phyloP scores from a whole-genome alignment of 2,888 invertebrate genomes.

The Helicoverpa assulta region DNA sequence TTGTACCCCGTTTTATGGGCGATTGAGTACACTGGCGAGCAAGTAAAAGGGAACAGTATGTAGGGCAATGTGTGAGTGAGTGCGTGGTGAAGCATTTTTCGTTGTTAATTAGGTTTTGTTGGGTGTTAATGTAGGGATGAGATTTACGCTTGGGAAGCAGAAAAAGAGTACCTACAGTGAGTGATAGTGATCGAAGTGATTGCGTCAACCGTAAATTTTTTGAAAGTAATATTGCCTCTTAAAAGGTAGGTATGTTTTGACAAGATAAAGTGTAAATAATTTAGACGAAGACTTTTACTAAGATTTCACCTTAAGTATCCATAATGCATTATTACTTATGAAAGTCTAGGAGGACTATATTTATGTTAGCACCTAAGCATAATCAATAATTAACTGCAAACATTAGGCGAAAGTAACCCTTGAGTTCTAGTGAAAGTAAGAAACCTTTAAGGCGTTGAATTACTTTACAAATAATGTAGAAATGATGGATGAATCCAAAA shows the following conservation, averaged over 20 bases:
- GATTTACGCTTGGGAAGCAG: constrained; percentile 9
- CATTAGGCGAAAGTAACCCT: constrained; percentile 41
- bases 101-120: not conserved
- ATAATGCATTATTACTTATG: constrained; percentile 10
- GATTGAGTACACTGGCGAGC: constrained; percentile 54
- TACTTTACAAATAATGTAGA: too few relatives aligned
- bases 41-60: constrained; percentile 20
- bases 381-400: constrained; percentile 43
- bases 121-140: not conserved
- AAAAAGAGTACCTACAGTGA: not conserved
- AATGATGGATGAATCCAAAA: too few relatives aligned
- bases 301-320: constrained; percentile 30
- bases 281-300: not conserved
- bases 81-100: not conserved
- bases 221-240: not conserved
- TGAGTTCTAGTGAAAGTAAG: constrained; percentile 21
- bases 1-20: constrained; percentile 68
- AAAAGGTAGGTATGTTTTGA: too few relatives aligned
- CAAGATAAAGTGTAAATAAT: not conserved
- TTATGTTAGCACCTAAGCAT: constrained; percentile 23
- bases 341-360: constrained; percentile 46
- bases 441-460: constrained; percentile 4
- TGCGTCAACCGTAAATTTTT: not conserved
- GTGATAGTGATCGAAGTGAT: too few relatives aligned
- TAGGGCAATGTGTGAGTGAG: constrained; percentile 8